Base-by-base conservation (phyloP, 2,888 invertebrate species). In the Ormyrus pomaceus region DNA sequence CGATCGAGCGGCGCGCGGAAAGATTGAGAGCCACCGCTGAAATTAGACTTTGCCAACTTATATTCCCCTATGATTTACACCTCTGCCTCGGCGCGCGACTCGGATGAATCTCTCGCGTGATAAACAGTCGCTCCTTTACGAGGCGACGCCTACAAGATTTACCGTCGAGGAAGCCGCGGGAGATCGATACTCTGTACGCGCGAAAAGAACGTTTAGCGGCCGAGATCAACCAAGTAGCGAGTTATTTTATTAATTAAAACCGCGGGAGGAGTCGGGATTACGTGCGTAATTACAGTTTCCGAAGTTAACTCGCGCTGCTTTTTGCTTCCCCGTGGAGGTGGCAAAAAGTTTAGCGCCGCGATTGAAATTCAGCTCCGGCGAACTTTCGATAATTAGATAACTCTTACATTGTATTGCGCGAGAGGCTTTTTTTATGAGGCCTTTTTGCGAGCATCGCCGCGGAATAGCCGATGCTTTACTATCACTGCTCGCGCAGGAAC, bases 31-130 rank as follows among this genome's bases (percentile, higher is more conserved):
- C 34, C 34, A 34, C 34, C 34, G 34, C 34, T 34, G 34, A 34
- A 34, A 34, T 34, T 34, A 34, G 34, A 34, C 34, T 34, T 34
- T 34, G 34, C 34, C 34, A 34, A 34, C 34, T 34, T 34, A 34
- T 34, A 34, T 34, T 34, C 34, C 34, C 34, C 34, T 34, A 6
- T 9, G 8, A 34, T 34, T 34, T 34, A 34, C 34, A 34, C 34
- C 34, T 34, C 34, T 2, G 34, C n/a, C 10, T 13, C 5, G 19
- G 6, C 13, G 13, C 64, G 0, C 59, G 19, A 58, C 34, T 34
- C 34, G 66, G 77, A 77, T 66, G 70, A 59, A 59, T 71, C 66
- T 71, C 66, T 77, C 59, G 53, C 64, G 59, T 66, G 65, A 77
- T 77, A 71, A 77, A 53, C 66, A 53, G 46, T 11, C 50, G 45